Evolutionary conservation across 2,113 vertebrate genomes (phyloP).

Genomic region (Orcinus orca): DNA sequence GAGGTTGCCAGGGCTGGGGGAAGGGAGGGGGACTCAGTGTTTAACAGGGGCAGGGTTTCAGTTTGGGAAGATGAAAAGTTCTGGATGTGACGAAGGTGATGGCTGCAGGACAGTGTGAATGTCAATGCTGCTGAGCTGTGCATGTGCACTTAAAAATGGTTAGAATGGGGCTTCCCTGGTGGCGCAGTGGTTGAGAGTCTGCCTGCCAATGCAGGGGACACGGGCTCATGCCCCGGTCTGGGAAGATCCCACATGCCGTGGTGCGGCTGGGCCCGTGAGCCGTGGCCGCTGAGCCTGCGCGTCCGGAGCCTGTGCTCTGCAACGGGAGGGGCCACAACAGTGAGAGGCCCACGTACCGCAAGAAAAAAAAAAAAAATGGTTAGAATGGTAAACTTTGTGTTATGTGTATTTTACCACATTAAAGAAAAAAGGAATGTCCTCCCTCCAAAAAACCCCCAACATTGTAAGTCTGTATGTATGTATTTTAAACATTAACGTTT

Average conservation of each 20-base stretch:
- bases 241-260: no score
- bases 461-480: background rate
- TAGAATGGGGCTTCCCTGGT: background rate
- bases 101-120: background rate
- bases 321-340: no score
- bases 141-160: background rate
- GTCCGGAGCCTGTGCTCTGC: no score
- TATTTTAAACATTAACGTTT: background rate
- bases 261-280: no score
- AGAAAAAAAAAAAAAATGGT: background rate
- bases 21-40: background rate
- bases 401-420: background rate
- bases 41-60: background rate
- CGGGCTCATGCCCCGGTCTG: no score
- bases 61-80: background rate
- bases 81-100: background rate
- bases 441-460: background rate
- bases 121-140: background rate
- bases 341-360: no score
- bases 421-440: background rate
- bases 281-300: no score
- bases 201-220: no score
- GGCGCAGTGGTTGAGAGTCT: no score
- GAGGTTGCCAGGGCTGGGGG: background rate
- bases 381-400: background rate